Percentiles rank a stretch among this genome's conserved stretches.
phyloP scores from a whole-genome alignment of 2,888 invertebrate species.

The Apamea crenata region DNA sequence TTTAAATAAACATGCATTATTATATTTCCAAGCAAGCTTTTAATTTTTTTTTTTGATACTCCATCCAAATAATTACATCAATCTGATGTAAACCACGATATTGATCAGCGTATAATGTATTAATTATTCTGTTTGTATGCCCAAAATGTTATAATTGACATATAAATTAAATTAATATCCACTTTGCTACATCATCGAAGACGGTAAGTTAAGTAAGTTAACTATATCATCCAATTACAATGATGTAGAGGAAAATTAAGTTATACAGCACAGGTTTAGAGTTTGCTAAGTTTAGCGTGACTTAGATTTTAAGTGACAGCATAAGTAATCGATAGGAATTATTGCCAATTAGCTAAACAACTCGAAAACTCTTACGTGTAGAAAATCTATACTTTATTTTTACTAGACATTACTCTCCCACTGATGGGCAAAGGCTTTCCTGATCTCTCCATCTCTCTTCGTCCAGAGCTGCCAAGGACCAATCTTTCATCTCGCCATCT shows the following conservation, averaged over 20 bases:
- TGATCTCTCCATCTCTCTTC: too few relatives aligned
- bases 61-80: neutral
- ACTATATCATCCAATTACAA: conserved; percentile 46
- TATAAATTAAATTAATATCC: conserved; percentile 42
- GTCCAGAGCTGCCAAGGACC: too few relatives aligned
- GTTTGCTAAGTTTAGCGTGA: neutral
- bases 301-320: conserved; percentile 1
- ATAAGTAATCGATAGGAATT: neutral
- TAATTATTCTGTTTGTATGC: neutral
- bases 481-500: too few relatives aligned
- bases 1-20: neutral
- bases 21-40: neutral
- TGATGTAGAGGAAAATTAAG: conserved; percentile 37
- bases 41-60: neutral
- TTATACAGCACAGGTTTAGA: conserved; percentile 21
- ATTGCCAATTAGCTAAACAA: too few relatives aligned
- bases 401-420: too few relatives aligned
- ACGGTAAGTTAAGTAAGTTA: conserved; percentile 34
- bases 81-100: neutral
- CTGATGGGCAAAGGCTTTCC: too few relatives aligned
- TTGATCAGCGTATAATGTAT: conserved; percentile 2
- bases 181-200: conserved; percentile 37
- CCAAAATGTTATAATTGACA: conserved; percentile 26
- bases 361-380: neutral
- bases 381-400: too few relatives aligned